Evolutionary conservation across 2,113 vertebrate species (phyloP).

Genomic region (Mus musculus): DNA sequence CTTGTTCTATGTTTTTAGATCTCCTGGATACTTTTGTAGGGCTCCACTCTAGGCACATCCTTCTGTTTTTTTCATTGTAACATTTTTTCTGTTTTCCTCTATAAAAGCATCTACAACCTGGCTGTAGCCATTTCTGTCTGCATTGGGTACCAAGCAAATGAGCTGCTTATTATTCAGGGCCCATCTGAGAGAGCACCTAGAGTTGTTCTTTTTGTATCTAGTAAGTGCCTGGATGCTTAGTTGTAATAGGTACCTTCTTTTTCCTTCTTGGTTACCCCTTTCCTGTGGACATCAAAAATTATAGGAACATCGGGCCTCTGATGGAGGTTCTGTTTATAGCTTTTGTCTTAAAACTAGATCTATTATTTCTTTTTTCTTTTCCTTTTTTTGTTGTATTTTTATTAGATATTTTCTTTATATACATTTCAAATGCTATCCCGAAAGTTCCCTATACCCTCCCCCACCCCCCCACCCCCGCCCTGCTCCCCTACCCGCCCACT

Average conservation of each 20-base stretch:
- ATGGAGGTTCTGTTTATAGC: not conserved
- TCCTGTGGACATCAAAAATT: not conserved
- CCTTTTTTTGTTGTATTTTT: too few species aligned
- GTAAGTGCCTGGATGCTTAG: not conserved
- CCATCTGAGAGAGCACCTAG: not conserved
- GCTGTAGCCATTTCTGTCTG: not conserved
- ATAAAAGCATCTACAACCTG: not conserved
- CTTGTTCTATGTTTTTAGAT: constrained; percentile 18
- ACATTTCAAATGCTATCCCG: too few species aligned
- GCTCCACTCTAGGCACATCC: not conserved
- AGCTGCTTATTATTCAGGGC: not conserved
- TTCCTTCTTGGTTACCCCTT: not conserved
- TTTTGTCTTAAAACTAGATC: not conserved
- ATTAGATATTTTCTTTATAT: too few species aligned
- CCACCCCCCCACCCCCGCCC: too few species aligned
- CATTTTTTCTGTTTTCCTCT: not conserved
- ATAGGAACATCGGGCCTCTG: not conserved
- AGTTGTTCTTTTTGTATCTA: not conserved
- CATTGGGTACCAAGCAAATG: not conserved
- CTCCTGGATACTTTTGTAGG: not conserved
- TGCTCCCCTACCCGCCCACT: too few species aligned
- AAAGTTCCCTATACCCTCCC: too few species aligned
- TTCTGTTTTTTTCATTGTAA: not conserved
- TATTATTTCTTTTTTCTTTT: not conserved
- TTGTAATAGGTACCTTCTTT: not conserved